A percentile compares a stretch with the other conserved stretches of the same genome.
phyloP scores from a whole-genome alignment of 2,113 vertebrate genomes.

The Ceyx cyanopectus region DNA sequence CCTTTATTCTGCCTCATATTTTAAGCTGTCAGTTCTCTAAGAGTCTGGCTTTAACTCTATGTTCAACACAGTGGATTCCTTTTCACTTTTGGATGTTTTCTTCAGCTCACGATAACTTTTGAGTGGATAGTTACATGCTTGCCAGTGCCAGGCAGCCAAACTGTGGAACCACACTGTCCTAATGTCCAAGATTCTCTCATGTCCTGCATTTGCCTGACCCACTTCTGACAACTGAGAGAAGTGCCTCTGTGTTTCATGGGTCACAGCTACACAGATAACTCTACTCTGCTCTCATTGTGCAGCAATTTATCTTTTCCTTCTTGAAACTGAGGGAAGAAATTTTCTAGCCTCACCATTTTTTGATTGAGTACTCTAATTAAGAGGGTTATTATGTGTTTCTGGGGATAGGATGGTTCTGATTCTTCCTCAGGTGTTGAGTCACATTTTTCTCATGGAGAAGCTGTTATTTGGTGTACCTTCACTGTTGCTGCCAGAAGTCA shows the following conservation, averaged over 20 bases:
- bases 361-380: not conserved
- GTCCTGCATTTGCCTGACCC: not conserved
- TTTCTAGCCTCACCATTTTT: not conserved
- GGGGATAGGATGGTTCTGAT: not conserved
- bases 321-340: not conserved
- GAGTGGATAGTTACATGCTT: not conserved
- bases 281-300: not conserved
- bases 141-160: not conserved
- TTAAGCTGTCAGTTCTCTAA: not conserved
- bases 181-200: not conserved
- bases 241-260: not conserved
- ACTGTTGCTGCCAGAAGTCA: not conserved
- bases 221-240: not conserved
- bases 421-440: not conserved
- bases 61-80: not conserved
- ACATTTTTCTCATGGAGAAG: not conserved
- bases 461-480: not conserved
- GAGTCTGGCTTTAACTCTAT: not conserved
- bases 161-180: not conserved
- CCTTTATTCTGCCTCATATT: not conserved
- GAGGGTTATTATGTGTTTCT: accelerated
- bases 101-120: not conserved
- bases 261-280: not conserved
- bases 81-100: not conserved
- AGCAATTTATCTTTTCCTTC: not conserved